These are phyloP conservation scores for Varanus salvator DNA, from an alignment of 2,113 vertebrate genomes.

Conservation along the genomic window DNA sequence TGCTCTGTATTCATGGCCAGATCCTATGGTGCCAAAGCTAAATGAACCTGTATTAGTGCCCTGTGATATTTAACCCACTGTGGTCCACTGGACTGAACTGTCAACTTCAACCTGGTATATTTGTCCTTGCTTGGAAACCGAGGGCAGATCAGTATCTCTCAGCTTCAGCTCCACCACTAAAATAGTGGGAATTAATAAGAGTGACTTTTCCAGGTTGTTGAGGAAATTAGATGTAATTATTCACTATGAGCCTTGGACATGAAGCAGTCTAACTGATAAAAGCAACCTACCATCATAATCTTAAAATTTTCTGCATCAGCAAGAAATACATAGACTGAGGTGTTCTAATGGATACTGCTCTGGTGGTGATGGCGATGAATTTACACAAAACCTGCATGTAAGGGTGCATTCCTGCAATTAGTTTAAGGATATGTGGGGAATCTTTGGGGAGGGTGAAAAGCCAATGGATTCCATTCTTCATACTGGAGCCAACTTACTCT, in stretches of 20 bases:
- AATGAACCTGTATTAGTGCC: slow-evolving; percentile 61
- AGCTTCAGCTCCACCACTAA: background rate
- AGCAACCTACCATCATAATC: background rate
- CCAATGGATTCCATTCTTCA: too few species aligned
- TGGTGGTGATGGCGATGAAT: background rate
- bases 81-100: slow-evolving; percentile 21
- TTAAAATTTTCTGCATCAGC: background rate
- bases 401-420: background rate
- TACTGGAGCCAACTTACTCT: too few species aligned
- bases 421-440: background rate
- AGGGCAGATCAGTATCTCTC: background rate
- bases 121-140: background rate
- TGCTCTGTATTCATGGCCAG: slow-evolving; percentile 78
- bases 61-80: slow-evolving; percentile 65
- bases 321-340: background rate
- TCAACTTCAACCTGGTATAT: background rate
- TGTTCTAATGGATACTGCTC: background rate
- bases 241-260: background rate
- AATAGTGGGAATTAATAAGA: background rate
- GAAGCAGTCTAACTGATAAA: background rate
- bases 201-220: background rate
- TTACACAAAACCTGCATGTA: background rate
- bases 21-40: slow-evolving; percentile 75
- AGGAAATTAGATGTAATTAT: background rate
- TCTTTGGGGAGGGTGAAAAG: too few species aligned